Evolutionary conservation across 2,888 invertebrate genomes (phyloP).

Genomic region (Drepanosiphum platanoidis): DNA sequence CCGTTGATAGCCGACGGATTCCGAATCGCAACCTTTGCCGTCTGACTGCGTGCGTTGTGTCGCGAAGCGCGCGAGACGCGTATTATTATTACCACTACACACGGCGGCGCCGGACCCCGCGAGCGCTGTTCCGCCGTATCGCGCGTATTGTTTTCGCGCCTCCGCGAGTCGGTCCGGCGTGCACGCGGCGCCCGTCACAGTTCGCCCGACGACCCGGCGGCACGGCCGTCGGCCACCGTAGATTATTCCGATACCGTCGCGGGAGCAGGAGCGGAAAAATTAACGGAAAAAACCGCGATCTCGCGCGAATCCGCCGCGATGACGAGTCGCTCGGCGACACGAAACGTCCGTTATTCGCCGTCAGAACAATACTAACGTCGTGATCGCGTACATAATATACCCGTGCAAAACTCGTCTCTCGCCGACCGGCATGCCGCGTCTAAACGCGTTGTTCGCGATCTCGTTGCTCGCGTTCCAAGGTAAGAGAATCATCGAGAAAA

Average conservation of each 20-base stretch:
- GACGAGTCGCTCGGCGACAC: neutral
- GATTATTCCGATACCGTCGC: too few species aligned
- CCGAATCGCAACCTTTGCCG: constrained; percentile 38
- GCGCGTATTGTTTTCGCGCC: constrained; percentile 47
- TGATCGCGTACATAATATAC: neutral
- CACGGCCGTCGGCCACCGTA: constrained; percentile 1
- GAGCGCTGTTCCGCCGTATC: constrained; percentile 37
- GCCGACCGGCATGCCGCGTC: constrained; percentile 17
- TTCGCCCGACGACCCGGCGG: too few species aligned
- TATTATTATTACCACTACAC: constrained; percentile 12
- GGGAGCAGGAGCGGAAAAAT: too few species aligned
- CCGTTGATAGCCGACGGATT: constrained; percentile 17
- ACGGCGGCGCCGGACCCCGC: constrained; percentile 27
- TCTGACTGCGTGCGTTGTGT: neutral
- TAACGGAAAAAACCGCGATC: too few species aligned
- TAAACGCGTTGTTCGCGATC: neutral
- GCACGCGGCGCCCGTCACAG: too few species aligned
- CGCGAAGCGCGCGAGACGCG: neutral
- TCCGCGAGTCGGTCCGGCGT: constrained; percentile 35
- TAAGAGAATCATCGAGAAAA: constrained; percentile 25
- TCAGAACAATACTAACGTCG: neutral
- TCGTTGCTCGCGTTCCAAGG: constrained; percentile 32
- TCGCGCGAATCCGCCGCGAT: constrained; percentile 13
- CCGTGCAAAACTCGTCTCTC: too few species aligned
- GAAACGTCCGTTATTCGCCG: neutral